These are phyloP conservation scores for Meandrina meandrites DNA, from an alignment of 92 coral and sea anemone genomes.

Conservation along the genomic window DNA sequence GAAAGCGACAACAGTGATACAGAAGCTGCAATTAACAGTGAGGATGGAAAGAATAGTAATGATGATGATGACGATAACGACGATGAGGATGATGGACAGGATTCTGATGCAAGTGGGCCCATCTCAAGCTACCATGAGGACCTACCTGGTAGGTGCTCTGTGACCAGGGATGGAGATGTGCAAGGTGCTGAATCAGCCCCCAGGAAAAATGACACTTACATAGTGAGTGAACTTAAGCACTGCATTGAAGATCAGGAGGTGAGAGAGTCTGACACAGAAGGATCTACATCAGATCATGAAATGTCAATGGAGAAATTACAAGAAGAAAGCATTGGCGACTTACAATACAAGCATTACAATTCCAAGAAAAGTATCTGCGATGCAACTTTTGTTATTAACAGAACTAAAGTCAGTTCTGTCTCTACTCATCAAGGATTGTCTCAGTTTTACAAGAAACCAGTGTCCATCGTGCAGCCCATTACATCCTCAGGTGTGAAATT, in stretches of 20 bases:
- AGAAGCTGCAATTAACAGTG: background rate
- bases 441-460: constrained; percentile 5
- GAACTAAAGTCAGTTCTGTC: background rate
- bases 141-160: background rate
- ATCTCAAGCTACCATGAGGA: background rate
- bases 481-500: background rate
- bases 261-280: background rate
- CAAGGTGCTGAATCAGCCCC: background rate
- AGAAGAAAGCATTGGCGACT: background rate
- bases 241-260: background rate
- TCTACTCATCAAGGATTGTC: background rate
- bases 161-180: background rate
- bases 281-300: background rate
- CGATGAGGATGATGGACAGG: constrained; percentile 11
- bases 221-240: background rate
- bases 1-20: background rate
- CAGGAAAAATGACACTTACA: background rate
- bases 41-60: background rate
- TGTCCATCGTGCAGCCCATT: constrained; percentile 9
- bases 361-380: constrained; percentile 4
- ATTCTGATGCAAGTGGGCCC: constrained; percentile 36
- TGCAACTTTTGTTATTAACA: constrained; percentile 10
- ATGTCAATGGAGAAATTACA: background rate
- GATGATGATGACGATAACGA: background rate
- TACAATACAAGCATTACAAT: background rate